Evolutionary conservation across 2,888 invertebrate genomes (phyloP).

Genomic region (Metellina segmentata): DNA sequence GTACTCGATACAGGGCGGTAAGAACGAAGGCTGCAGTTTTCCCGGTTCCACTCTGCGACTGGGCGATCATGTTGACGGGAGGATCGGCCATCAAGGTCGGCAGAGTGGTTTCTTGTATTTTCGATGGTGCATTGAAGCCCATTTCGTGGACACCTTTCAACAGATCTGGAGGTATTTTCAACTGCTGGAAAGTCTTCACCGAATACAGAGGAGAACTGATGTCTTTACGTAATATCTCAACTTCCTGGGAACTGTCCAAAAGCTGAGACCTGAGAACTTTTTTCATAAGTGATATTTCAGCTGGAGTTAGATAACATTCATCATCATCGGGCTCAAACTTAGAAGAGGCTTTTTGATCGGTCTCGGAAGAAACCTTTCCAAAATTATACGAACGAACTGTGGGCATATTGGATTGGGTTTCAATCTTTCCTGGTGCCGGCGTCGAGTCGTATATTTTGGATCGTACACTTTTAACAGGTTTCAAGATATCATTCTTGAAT

Average conservation of each 20-base stretch:
- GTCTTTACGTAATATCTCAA: conserved; percentile 94
- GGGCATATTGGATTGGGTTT: too few relatives aligned
- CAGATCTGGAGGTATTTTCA: conserved; percentile 86
- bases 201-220: conserved; percentile 96
- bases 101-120: conserved; percentile 96
- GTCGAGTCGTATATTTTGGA: too few relatives aligned
- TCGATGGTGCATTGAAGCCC: conserved; percentile 99
- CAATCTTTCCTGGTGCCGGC: too few relatives aligned
- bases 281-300: conserved; percentile 92
- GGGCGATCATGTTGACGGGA: conserved; percentile 98
- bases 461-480: too few relatives aligned
- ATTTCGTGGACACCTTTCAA: conserved; percentile 95
- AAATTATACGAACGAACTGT: too few relatives aligned
- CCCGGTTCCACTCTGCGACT: conserved; percentile 99
- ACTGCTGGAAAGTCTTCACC: conserved; percentile 85
- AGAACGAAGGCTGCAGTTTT: conserved; percentile 99
- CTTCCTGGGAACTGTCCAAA: conserved; percentile 88
- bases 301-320: conserved; percentile 83
- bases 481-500: too few relatives aligned
- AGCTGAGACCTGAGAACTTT: conserved; percentile 94
- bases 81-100: conserved; percentile 96
- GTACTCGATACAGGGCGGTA: conserved; percentile 96
- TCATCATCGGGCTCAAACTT: background rate
- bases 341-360: too few relatives aligned
- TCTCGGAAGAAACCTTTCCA: too few relatives aligned